Evolutionary conservation across 1,140 invertebrate genomes (phyloP), one percentile per base, ranked within the genome.

Genomic region (Drosophila orena): DNA sequence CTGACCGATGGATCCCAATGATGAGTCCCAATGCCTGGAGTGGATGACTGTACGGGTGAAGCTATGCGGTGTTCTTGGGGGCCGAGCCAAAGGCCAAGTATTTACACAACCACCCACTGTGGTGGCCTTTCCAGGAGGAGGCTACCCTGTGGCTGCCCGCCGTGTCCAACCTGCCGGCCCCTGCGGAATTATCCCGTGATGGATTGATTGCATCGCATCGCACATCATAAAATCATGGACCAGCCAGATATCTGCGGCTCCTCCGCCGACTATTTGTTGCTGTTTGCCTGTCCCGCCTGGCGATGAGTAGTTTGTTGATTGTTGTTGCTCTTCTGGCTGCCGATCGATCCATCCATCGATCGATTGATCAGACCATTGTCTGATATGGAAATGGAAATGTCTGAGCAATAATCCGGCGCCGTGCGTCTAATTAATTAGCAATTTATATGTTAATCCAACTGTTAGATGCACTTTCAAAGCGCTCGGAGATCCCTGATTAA

Each of bases 41-140:
- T 24, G 24, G 24, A 24, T 24, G 24, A 24, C 4, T 24, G 24
- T 24, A 24, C 24, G 53, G 54, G 46, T 58, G 52, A 73, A 72
- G 73, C 66, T 68, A 73, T 86, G 77, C 59, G 81, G 75, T 89
- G 83, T 88, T 89, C 30, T 83, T 80, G 83, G 84, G 72, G 84
- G 84, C 84, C 79, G 84, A 34, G 52, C 61, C 72, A 77, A 56
- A 90, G 84, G 80, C 79, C 77, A 89, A 89, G 59, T 89, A 89
- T 89, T 89, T 89, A 89, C 84, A 80, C 69, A 80, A 79, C 79
- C 84, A 89, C 84, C 84, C 84, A 89, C 84, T 89, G 84, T 49
- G 84, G 84, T 83, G 69, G 83, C 70, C 47, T 69, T 56, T 66
- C 24, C 34, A 43, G 50, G 27, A 34, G 52, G 30, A 37, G 60